Percentiles rank a stretch among this genome's conserved stretches.
These are phyloP conservation scores for Engystomops pustulosus DNA, from an alignment of 2,113 vertebrate species.

Conservation along the genomic window DNA sequence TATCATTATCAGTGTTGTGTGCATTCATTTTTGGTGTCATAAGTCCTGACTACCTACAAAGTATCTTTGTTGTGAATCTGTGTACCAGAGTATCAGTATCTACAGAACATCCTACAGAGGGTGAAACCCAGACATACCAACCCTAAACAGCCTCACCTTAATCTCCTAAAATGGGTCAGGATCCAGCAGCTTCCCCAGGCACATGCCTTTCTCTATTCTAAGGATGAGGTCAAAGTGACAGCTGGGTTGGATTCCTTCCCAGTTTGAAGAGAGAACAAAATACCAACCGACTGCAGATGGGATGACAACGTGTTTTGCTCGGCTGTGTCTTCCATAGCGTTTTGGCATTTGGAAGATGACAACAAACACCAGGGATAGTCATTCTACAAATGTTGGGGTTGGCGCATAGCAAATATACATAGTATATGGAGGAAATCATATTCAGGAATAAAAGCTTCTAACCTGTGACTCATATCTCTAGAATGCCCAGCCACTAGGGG, in stretches of 20 bases:
- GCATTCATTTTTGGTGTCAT: neutral
- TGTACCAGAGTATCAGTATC: neutral
- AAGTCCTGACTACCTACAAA: neutral
- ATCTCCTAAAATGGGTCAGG: slow-evolving; percentile 10
- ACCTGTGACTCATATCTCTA: neutral
- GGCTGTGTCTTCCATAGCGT: neutral
- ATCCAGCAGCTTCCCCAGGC: neutral
- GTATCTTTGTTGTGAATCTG: neutral
- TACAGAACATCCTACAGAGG: neutral
- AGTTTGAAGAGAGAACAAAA: slow-evolving; percentile 35
- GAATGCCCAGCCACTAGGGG: neutral
- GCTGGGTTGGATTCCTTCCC: slow-evolving; percentile 45
- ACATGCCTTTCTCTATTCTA: slow-evolving; percentile 39
- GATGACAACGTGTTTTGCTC: neutral
- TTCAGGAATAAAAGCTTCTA: neutral
- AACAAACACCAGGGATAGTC: neutral
- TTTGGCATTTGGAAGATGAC: neutral
- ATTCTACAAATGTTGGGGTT: neutral
- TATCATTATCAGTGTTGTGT: neutral
- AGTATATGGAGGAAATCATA: neutral
- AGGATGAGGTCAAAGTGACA: slow-evolving; percentile 49
- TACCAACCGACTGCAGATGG: slow-evolving; percentile 27
- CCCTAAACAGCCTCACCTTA: neutral
- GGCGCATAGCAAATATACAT: neutral
- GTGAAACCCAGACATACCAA: neutral